phyloP scores from a whole-genome alignment of 2,113 vertebrate species.

The Limanda limanda region DNA sequence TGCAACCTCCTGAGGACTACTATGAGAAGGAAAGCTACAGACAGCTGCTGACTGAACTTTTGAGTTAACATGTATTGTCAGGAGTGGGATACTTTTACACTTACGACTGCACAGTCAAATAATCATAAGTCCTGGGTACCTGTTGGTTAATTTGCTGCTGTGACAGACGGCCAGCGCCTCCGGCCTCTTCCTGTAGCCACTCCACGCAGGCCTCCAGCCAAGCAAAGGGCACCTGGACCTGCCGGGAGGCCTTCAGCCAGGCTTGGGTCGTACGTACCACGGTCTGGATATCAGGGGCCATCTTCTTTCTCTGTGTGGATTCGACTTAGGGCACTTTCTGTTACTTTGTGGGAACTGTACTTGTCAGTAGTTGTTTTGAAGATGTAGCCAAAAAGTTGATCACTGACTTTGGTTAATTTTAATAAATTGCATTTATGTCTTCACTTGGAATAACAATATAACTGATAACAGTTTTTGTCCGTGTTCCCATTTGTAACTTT shows the following conservation, averaged over 20 bases:
- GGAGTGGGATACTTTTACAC: no score
- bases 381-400: background rate
- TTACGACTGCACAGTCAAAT: background rate
- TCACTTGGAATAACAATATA: background rate
- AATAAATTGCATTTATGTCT: background rate
- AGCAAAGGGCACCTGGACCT: slow-evolving; percentile 87
- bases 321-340: background rate
- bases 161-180: slow-evolving; percentile 75
- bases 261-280: slow-evolving; percentile 79
- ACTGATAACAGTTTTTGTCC: background rate
- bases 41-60: background rate
- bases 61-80: background rate
- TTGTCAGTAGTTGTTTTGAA: background rate
- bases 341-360: background rate
- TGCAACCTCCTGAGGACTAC: no score
- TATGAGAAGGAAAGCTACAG: no score
- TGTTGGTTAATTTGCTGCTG: slow-evolving; percentile 91
- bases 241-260: slow-evolving; percentile 91
- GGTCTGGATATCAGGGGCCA: slow-evolving; percentile 59
- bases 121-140: slow-evolving; percentile 61
- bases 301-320: slow-evolving; percentile 18
- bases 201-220: slow-evolving; percentile 95
- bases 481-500: background rate
- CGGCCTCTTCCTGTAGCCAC: slow-evolving; percentile 91
- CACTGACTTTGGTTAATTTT: background rate